Base-by-base conservation (phyloP, 2,113 vertebrate species). In the Syrmaticus mikado region DNA sequence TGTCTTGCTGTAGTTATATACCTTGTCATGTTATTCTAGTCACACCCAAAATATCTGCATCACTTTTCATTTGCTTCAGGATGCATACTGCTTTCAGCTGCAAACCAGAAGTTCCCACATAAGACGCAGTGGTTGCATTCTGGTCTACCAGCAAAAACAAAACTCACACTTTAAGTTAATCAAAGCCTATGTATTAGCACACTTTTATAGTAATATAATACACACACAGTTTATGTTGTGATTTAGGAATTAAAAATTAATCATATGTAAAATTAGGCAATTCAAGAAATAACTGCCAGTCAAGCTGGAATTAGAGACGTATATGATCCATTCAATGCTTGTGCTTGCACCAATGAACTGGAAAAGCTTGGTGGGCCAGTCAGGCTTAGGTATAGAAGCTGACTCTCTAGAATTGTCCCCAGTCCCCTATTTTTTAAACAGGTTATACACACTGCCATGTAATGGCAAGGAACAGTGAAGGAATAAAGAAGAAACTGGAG, bases 201-300 rank as follows among this genome's bases (percentile, higher is more conserved):
- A 79, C 27, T 73, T 92, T 66, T 82, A 36, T 6, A 85, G 45
- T n/a, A 93, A 87, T 52, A 13, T 67, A 98, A 98, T 96, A 97
- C 90, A 96, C 90, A 96, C 57, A 92, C 27, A 53, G 60, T 92
- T 95, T 96, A 74, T 95, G 95, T 84, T 94, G 67, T 88, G 97
- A 93, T 86, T 92, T 71, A 95, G 97, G 72, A 96, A 98, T 97
- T 97, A 97, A 97, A 98, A 98, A 97, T 97, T 98, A 96, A 95
- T 97, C 97, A 95, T 90, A 97, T 93, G 96, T 93, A 97, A 95
- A 97, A 93, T 95, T 80, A 93, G 52, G 66, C 41, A 80, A 92
- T 86, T 96, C 75, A 62, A 96, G 77, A 95, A 96, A 96, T 94
- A 97, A 95, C 77, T 83, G 81, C 66, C 92, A 94, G 52, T 41